Base-by-base conservation (phyloP, 2,797 vertebrate species). In the Spondyliosoma cantharus region DNA sequence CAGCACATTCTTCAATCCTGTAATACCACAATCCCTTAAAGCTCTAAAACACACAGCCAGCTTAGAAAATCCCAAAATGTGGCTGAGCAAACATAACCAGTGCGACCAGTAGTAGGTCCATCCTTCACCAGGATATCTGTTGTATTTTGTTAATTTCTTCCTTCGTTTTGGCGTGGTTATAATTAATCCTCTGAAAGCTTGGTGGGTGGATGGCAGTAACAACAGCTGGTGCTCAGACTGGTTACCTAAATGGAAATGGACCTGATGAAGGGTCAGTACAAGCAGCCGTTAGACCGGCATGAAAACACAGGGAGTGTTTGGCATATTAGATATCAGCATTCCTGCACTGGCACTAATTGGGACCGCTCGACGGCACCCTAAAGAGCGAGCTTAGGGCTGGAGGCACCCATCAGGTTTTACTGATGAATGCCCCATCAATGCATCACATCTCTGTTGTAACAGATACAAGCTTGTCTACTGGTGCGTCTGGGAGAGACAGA, bases 151-250 rank as follows among this genome's bases (percentile, higher is more conserved):
- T 49, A 22, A 22, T 43, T 66, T 4, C 7, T 53, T 24, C n/a
- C 37, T 24, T 58, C 46, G 45, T 25, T 25, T 71, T 71, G 64
- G 61, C 19, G 53, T 59, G 42, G 49, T 71, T 73, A 76, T 59
- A 56, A 74, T n/a, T 85, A 89, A 89, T 85, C 82, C 78, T 64
- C 76, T 53, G 50, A 67, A 43, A 81, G 66, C 62, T 65, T 59
- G 68, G 37, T n/a, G 48, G 76, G 74, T 53, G 80, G 75, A 49
- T 76, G 68, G 53, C 66, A 72, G 69, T 22, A 71, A 52, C 73
- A 80, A 71, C 87, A 89, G 86, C 88, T 86, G 85, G 50, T 81
- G 76, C 57, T 76, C 60, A 61, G 27, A 62, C 80, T 66, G 76
- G 76, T 71, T 42, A 9, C 68, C 63, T 69, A 66, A 61, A 80